phyloP scores from a whole-genome alignment of 2,113 vertebrate genomes.

The Rhombomys opimus region DNA sequence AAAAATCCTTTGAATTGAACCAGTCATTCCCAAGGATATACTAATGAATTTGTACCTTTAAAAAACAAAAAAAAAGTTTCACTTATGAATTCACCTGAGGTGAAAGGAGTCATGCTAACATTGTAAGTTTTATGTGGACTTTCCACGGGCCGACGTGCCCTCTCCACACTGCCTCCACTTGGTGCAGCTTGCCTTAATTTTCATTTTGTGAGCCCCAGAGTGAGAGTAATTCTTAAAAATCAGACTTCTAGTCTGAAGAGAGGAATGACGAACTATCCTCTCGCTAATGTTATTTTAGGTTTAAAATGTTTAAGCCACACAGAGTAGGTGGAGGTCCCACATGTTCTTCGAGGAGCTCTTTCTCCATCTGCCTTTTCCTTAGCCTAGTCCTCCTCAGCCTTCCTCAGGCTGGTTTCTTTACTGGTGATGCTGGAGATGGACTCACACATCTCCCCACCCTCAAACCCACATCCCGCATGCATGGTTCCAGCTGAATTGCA shows the following conservation, averaged over 20 bases:
- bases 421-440: neutral
- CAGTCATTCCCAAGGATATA: constrained; percentile 83
- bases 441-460: rapidly evolving
- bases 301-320: constrained; percentile 19
- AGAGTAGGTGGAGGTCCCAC: neutral
- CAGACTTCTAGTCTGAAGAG: constrained; percentile 71
- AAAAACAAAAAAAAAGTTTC: constrained; percentile 68
- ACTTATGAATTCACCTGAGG: constrained; percentile 86
- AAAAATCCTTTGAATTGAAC: constrained; percentile 88
- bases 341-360: neutral
- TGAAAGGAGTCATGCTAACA: constrained; percentile 87
- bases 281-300: constrained; percentile 49
- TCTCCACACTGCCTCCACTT: constrained; percentile 65
- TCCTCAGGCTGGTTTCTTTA: neutral
- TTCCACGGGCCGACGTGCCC: constrained; percentile 79
- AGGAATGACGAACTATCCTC: constrained; percentile 17
- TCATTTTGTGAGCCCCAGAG: constrained; percentile 81
- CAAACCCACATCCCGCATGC: too few relatives aligned
- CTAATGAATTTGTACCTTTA: constrained; percentile 87
- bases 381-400: rapidly evolving
- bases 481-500: rapidly evolving
- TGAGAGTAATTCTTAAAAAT: constrained; percentile 81
- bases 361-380: rapidly evolving
- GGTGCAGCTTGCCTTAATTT: constrained; percentile 43
- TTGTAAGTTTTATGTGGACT: constrained; percentile 86